A percentile compares a stretch with the other conserved stretches of the same genome.
These are phyloP conservation scores for Rhinella marina DNA, from an alignment of 2,797 vertebrate species.

Conservation along the genomic window DNA sequence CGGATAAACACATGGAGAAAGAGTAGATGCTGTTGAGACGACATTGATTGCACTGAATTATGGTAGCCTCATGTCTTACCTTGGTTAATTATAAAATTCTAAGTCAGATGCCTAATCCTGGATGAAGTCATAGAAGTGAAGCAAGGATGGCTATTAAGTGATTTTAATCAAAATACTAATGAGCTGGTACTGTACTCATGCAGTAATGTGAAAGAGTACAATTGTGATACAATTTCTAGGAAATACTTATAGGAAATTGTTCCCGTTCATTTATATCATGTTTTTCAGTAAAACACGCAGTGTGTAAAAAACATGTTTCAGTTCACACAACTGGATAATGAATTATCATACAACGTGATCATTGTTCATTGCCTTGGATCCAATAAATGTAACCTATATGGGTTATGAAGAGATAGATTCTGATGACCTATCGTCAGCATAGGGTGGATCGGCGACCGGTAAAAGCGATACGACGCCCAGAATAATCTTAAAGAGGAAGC, in stretches of 20 bases:
- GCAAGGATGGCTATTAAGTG: constrained; percentile 33
- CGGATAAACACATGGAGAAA: constrained; percentile 16
- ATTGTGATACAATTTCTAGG: neutral
- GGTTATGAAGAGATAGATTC: no score
- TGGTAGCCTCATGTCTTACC: constrained; percentile 22
- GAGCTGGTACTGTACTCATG: neutral
- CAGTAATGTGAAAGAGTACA: neutral
- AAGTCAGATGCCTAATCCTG: constrained; percentile 45
- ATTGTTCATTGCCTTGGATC: neutral
- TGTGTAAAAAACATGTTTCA: neutral
- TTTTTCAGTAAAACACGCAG: neutral
- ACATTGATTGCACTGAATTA: constrained; percentile 42
- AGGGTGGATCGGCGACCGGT: no score
- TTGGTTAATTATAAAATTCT: constrained; percentile 30
- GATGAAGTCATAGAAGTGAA: constrained; percentile 41
- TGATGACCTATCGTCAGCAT: no score
- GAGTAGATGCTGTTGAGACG: constrained; percentile 1
- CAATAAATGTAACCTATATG: neutral
- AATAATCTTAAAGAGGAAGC: no score
- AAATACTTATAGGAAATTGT: neutral
- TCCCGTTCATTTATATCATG: neutral
- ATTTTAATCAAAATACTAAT: constrained; percentile 31
- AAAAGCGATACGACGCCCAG: no score
- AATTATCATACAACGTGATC: neutral
- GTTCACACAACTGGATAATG: no score